Conservation (phyloP, 2,113 vertebrate genomes). For the Oryzias celebensis region DNA sequence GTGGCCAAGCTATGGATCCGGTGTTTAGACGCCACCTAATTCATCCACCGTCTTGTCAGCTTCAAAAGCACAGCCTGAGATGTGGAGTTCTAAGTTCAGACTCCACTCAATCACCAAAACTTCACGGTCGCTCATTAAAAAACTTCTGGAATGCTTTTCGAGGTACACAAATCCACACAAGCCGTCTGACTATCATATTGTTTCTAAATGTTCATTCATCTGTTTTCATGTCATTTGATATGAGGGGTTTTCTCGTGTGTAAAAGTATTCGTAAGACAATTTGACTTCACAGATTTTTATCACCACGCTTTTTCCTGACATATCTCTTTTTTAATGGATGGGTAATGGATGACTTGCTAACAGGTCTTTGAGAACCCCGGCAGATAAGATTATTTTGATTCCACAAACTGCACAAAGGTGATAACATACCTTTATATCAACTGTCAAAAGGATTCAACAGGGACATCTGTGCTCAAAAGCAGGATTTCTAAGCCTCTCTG, state of each 20-base stretch:
- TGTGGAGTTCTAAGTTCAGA: constrained; percentile 29
- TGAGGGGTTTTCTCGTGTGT: constrained; percentile 2
- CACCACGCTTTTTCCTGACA: constrained; percentile 11
- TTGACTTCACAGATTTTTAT: constrained; percentile 12
- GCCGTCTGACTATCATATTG: constrained; percentile 12
- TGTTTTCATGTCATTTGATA: constrained; percentile 2
- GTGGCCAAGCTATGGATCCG: constrained; percentile 32
- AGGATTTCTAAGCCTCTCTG: constrained; percentile 36
- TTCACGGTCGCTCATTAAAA: constrained; percentile 23
- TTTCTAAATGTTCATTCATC: constrained; percentile 6
- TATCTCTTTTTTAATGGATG: constrained; percentile 17
- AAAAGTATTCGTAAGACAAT: background rate
- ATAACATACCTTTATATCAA: constrained; percentile 36
- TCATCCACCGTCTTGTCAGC: constrained; percentile 38
- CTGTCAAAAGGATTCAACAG: constrained; percentile 38
- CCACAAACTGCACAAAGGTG: constrained; percentile 23
- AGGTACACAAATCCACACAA: constrained; percentile 30
- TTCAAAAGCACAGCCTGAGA: constrained; percentile 30
- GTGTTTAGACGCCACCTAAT: constrained; percentile 62
- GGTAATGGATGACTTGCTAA: constrained; percentile 50
- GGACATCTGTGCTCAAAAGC: constrained; percentile 27
- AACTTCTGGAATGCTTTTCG: constrained; percentile 40
- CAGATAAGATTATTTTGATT: constrained; percentile 49
- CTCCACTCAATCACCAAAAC: constrained; percentile 37
- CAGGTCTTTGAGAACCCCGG: constrained; percentile 20